Percentiles rank a stretch among this genome's conserved stretches.
phyloP scores from a whole-genome alignment of 2,113 vertebrate species.

The Vulpes vulpes region DNA sequence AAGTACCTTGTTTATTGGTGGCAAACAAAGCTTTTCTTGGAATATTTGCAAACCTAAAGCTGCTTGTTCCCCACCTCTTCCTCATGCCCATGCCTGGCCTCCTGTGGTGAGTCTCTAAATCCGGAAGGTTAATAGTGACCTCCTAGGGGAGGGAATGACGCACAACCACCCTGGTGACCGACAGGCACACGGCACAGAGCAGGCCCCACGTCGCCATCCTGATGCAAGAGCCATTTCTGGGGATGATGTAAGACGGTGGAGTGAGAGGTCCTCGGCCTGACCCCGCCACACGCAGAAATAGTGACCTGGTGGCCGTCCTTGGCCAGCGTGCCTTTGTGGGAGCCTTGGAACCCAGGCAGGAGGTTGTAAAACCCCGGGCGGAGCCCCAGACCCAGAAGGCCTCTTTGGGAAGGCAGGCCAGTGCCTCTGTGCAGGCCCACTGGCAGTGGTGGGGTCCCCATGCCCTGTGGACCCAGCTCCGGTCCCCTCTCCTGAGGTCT shows the following conservation, averaged over 20 bases:
- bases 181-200: not conserved
- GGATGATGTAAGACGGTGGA: no score
- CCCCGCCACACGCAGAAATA: no score
- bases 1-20: not conserved
- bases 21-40: not conserved
- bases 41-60: not conserved
- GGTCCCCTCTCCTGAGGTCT: not conserved
- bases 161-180: fast-evolving
- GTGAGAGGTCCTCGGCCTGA: not conserved
- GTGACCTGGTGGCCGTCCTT: not conserved
- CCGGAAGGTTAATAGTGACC: not conserved
- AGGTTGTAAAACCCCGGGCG: no score
- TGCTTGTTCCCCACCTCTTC: not conserved
- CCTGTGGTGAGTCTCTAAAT: not conserved
- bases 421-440: not conserved
- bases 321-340: not conserved
- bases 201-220: fast-evolving
- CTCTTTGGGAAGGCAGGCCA: not conserved
- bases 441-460: fast-evolving
- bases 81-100: not conserved
- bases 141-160: no score
- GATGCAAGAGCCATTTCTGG: not conserved
- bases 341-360: not conserved
- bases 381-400: not conserved
- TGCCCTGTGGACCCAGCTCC: not conserved